Base-by-base conservation (phyloP, 2,113 vertebrate genomes). In the Myiopsitta monachus region DNA sequence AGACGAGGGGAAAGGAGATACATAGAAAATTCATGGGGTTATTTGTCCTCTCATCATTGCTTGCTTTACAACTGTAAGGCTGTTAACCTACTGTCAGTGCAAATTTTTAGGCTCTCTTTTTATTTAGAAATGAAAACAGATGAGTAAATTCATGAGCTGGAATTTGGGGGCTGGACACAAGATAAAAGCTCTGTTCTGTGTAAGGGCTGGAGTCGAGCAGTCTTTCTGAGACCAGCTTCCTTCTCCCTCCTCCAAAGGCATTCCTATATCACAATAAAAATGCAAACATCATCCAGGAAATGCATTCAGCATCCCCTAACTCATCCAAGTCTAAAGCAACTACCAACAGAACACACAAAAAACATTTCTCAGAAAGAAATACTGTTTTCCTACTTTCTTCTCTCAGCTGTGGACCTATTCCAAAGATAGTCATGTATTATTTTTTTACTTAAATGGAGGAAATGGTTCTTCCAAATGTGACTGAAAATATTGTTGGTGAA, bases 381-480 rank as follows among this genome's bases (percentile, higher is more conserved):
- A 44, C 26, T 80, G 54, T 67, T 92, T 90, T 82, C 24, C 73
- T 87, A 33, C 61, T 61, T 89, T 87, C 38, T 87, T 75, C 43
- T 80, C 54, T 84, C 73, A 89, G 77, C 27, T 55, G 30, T 87
- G 87, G 62, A 68, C 16, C 33, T n/a, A 11, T 82, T 94, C 90
- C 87, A 89, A 84, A 68, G 59, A 94, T 11, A 78, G 33, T 18
- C 0, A 64, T 51, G 23, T 74, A 38, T 49, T 77, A 14, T 30
- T 78, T 66, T 87, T 66, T 94, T 31, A 79, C 49, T 47, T 47
- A 59, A 88, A 59, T 28, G 18, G 39, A 92, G 61, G 91, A 92
- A 95, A 84, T 75, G 4, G 11, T 73, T 95, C 88, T 94, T 95
- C 83, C 94, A 97, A 91, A 78, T 44, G 77, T 76, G 62, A 81